Percentiles rank a stretch among this genome's conserved stretches.
phyloP scores from a whole-genome alignment of 2,113 vertebrate species.

The Chroicocephalus ridibundus region DNA sequence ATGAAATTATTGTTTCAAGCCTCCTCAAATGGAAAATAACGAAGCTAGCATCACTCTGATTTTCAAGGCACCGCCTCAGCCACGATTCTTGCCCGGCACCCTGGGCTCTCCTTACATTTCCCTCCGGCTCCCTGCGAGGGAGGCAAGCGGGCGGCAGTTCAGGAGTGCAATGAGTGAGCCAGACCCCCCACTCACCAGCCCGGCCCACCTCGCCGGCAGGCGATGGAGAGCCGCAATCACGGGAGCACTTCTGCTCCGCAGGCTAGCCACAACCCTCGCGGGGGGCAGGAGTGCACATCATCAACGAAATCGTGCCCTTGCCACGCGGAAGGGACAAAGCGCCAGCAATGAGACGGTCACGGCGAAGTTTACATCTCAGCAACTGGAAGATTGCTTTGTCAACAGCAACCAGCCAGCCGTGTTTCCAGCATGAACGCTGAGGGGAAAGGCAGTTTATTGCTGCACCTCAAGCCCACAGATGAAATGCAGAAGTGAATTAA shows the following conservation, averaged over 20 bases:
- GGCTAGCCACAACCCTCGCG: background rate
- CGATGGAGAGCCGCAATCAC: background rate
- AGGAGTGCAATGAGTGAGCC: background rate
- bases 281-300: background rate
- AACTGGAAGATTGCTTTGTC: background rate
- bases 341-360: accelerated
- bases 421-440: background rate
- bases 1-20: background rate
- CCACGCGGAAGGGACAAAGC: accelerated
- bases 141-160: accelerated
- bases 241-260: background rate
- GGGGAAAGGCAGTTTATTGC: background rate
- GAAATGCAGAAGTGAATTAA: background rate
- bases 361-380: accelerated
- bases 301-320: accelerated
- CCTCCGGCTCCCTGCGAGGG: background rate
- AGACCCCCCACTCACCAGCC: background rate
- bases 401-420: background rate
- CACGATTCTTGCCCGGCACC: background rate
- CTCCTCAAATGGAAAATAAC: background rate
- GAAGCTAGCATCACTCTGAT: background rate
- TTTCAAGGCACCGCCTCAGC: background rate
- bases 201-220: background rate
- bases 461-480: background rate
- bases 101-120: background rate